These are phyloP conservation scores for Vesta saturnalis DNA, from an alignment of 2,888 invertebrate genomes.

Conservation along the genomic window DNA sequence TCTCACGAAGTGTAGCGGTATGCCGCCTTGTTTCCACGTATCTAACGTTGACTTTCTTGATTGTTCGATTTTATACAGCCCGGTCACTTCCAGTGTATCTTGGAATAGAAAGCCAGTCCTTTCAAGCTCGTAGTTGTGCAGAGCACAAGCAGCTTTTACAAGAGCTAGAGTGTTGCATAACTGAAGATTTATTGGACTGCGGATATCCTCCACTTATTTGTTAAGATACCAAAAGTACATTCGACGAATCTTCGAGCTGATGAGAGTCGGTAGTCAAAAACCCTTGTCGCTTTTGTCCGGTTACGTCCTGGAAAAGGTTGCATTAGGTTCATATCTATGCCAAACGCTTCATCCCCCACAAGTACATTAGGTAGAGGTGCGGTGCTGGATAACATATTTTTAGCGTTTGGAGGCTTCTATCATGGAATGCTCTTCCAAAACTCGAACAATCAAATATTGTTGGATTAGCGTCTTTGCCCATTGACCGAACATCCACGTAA, in stretches of 20 bases:
- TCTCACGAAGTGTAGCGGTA: not conserved
- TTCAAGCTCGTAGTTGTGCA: slow-evolving; percentile 19
- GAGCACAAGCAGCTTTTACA: slow-evolving; percentile 14
- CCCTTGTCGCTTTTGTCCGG: slow-evolving; percentile 2
- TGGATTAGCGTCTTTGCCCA: not conserved
- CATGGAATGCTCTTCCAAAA: not conserved
- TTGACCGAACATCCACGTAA: slow-evolving; percentile 10
- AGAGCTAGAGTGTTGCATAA: not conserved
- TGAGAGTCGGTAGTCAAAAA: slow-evolving; percentile 8
- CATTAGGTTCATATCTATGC: not conserved
- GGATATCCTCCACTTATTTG: slow-evolving; percentile 23
- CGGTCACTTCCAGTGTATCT: slow-evolving; percentile 8
- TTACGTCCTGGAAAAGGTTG: not conserved
- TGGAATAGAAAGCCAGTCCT: slow-evolving; percentile 14
- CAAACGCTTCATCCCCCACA: slow-evolving; percentile 12
- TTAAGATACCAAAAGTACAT: slow-evolving; percentile 13
- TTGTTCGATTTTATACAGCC: slow-evolving; percentile 3
- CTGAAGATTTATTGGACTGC: slow-evolving; percentile 8
- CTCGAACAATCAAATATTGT: not conserved
- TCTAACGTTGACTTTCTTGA: not conserved
- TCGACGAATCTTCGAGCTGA: not conserved
- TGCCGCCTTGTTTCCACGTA: not conserved
- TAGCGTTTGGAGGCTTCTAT: not conserved
- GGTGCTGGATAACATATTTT: not conserved
- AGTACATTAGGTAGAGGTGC: not conserved